These are phyloP conservation scores for Rhyacichthys aspro DNA, from an alignment of 2,797 vertebrate genomes.

Conservation along the genomic window DNA sequence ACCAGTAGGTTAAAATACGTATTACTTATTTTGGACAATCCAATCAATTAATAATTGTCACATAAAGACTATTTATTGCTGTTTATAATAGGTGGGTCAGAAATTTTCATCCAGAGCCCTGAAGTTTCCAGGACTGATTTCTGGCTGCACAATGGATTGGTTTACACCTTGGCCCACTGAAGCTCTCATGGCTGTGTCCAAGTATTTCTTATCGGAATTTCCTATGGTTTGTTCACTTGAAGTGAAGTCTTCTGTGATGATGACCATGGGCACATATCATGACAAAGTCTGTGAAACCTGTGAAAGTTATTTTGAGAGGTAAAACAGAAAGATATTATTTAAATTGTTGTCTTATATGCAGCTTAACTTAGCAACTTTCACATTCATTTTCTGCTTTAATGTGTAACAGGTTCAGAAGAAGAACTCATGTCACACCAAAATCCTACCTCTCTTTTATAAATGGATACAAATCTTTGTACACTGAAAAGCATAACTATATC, in stretches of 20 bases:
- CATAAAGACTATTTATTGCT: not conserved
- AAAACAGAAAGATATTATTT: slow-evolving; percentile 19
- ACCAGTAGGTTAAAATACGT: slow-evolving; percentile 85
- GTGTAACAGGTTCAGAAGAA: slow-evolving; percentile 84
- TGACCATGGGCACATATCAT: slow-evolving; percentile 89
- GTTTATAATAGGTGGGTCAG: slow-evolving; percentile 4
- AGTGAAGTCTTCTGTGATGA: slow-evolving; percentile 83
- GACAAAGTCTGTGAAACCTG: slow-evolving; percentile 87
- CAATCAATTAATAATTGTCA: not conserved
- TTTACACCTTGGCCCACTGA: slow-evolving; percentile 97
- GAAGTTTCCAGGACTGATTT: slow-evolving; percentile 95
- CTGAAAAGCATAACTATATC: slow-evolving; percentile 88
- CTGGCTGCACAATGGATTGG: slow-evolving; percentile 97
- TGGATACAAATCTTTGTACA: slow-evolving; percentile 90
- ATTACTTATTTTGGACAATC: too few species aligned
- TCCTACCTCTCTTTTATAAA: slow-evolving; percentile 98
- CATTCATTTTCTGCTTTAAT: not conserved
- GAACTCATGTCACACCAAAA: slow-evolving; percentile 93
- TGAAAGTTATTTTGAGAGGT: slow-evolving; percentile 88
- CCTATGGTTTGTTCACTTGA: slow-evolving; percentile 28
- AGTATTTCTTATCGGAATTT: slow-evolving; percentile 77
- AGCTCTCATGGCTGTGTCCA: slow-evolving; percentile 89
- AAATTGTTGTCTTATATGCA: not conserved
- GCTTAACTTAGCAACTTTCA: not conserved
- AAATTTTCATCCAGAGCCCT: slow-evolving; percentile 91